A percentile compares a stretch with the other conserved stretches of the same genome.
phyloP scores from a whole-genome alignment of 2,113 vertebrate genomes.

The Fukomys damarensis region DNA sequence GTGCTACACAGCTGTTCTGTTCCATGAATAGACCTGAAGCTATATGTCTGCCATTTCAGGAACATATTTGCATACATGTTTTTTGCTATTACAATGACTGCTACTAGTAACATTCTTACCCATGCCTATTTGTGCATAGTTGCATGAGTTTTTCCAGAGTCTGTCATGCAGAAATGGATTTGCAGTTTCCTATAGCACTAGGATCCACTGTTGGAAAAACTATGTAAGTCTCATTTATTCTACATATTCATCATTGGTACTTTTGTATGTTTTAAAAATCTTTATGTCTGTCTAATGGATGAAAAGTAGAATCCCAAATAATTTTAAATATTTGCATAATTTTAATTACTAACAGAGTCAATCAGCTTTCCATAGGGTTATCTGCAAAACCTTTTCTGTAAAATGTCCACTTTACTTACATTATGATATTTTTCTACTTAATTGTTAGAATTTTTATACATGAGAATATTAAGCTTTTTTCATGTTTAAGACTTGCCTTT shows the following conservation, averaged over 20 bases:
- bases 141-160: neutral
- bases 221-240: neutral
- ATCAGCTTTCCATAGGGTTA: neutral
- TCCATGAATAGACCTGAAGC: accelerated
- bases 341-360: neutral
- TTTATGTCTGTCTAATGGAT: neutral
- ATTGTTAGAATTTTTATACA: neutral
- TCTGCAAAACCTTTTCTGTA: neutral
- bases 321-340: neutral
- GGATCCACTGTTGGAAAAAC: neutral
- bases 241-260: neutral
- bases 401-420: neutral
- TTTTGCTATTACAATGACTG: neutral
- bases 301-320: neutral
- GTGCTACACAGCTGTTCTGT: neutral
- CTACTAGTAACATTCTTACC: neutral
- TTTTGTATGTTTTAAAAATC: neutral
- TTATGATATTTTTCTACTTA: neutral
- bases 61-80: neutral
- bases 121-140: neutral
- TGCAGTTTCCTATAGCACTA: neutral
- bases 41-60: neutral
- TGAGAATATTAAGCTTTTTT: neutral
- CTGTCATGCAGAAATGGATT: neutral
- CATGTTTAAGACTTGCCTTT: neutral